Conservation (phyloP, 92 coral and sea anemone genomes). For the Epizoanthus stellaris region DNA sequence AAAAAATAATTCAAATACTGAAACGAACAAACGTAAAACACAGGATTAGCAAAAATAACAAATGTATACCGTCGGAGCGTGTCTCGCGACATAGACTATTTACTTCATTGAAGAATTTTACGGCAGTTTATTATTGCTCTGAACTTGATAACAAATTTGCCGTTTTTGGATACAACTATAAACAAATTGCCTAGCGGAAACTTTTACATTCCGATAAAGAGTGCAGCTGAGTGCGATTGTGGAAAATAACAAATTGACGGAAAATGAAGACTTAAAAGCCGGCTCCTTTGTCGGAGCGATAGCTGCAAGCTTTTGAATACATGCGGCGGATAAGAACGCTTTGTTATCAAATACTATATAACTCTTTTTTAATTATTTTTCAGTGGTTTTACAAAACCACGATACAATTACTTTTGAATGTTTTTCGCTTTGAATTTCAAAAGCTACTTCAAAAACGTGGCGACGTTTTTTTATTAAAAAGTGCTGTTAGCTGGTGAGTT, state of each 20-base stretch:
- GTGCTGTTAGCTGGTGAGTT: background rate
- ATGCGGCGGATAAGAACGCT: conserved; percentile 12
- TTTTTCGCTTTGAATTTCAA: conserved; percentile 16
- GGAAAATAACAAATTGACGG: conserved; percentile 20
- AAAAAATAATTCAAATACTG: no score
- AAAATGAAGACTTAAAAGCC: conserved; percentile 15
- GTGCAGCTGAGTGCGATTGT: background rate
- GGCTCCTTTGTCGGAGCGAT: conserved; percentile 43
- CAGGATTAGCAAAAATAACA: no score
- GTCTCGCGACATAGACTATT: no score
- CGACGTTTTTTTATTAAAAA: background rate
- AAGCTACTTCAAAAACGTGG: background rate
- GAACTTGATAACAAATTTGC: background rate
- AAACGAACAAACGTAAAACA: no score
- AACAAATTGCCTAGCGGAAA: conserved; percentile 38
- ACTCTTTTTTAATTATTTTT: background rate
- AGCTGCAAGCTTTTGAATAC: background rate
- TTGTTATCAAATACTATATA: conserved; percentile 29
- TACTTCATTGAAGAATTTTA: no score
- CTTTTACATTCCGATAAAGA: conserved; percentile 42
- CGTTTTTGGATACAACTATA: background rate
- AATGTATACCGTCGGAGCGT: no score
- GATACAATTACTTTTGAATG: background rate
- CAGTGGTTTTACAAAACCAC: background rate
- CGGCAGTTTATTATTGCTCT: background rate